Evolutionary conservation across 2,113 vertebrate species (phyloP).

Genomic region (Hemibagrus wyckioides): DNA sequence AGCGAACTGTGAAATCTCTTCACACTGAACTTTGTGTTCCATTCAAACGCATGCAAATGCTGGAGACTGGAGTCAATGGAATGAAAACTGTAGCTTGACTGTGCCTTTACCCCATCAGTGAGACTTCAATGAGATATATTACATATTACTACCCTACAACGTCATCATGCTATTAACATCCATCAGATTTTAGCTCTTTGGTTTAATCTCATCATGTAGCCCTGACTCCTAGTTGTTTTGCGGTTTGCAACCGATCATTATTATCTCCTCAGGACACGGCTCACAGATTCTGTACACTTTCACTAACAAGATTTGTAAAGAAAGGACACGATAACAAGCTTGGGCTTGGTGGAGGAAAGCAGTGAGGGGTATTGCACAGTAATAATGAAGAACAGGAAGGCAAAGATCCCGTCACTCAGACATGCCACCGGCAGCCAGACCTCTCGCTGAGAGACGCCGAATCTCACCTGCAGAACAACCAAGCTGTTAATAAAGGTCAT

Average conservation of each 20-base stretch:
- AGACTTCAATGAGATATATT: neutral
- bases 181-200: neutral
- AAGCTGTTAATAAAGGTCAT: constrained; percentile 9
- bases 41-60: no score
- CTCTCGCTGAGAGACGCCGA: neutral
- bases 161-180: no score
- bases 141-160: neutral
- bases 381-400: neutral
- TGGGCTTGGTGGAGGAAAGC: neutral
- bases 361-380: neutral
- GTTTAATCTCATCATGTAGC: neutral
- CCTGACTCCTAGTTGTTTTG: neutral
- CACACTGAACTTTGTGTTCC: no score
- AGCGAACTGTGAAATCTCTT: no score
- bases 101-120: neutral
- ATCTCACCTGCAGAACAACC: neutral
- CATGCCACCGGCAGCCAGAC: neutral
- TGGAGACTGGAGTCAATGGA: no score
- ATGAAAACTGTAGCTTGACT: no score
- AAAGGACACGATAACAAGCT: neutral
- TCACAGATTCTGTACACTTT: neutral
- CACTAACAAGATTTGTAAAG: neutral
- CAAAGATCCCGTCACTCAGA: neutral
- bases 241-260: neutral
- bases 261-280: neutral